Conservation (phyloP, 2,888 invertebrate species). For the Ornithoptera priamus region DNA sequence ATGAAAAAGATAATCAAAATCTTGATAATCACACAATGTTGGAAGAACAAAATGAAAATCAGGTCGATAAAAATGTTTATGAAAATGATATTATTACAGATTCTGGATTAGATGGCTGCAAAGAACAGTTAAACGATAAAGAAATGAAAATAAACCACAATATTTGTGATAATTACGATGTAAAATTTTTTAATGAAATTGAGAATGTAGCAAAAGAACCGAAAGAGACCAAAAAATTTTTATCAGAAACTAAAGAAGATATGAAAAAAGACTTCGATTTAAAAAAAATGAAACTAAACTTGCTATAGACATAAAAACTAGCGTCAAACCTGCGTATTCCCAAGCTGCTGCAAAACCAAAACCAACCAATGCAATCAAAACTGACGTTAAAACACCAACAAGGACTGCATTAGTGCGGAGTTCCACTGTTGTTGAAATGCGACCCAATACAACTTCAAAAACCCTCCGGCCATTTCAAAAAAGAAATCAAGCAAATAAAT, state of each 20-base stretch:
- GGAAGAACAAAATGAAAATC: not conserved
- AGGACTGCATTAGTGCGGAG: conserved; percentile 58
- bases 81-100: conserved; percentile 27
- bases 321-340: conserved; percentile 67
- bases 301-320: conserved; percentile 45
- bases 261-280: conserved; percentile 44
- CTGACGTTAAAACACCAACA: conserved; percentile 57
- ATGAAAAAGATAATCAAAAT: not conserved
- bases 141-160: not conserved
- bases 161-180: conserved; percentile 13
- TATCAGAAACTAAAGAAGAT: conserved; percentile 32
- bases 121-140: conserved; percentile 21
- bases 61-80: not conserved
- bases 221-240: conserved; percentile 30
- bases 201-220: conserved; percentile 17
- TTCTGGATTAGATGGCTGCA: not conserved
- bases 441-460: conserved; percentile 50
- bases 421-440: conserved; percentile 72
- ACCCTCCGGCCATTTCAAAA: conserved; percentile 52
- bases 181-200: not conserved
- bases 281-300: conserved; percentile 47
- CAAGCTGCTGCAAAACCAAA: conserved; percentile 78
- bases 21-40: not conserved
- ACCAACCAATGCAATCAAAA: conserved; percentile 48
- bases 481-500: conserved; percentile 63